These are phyloP conservation scores for Apodemus sylvaticus DNA, from an alignment of 2,113 vertebrate species.

Conservation along the genomic window DNA sequence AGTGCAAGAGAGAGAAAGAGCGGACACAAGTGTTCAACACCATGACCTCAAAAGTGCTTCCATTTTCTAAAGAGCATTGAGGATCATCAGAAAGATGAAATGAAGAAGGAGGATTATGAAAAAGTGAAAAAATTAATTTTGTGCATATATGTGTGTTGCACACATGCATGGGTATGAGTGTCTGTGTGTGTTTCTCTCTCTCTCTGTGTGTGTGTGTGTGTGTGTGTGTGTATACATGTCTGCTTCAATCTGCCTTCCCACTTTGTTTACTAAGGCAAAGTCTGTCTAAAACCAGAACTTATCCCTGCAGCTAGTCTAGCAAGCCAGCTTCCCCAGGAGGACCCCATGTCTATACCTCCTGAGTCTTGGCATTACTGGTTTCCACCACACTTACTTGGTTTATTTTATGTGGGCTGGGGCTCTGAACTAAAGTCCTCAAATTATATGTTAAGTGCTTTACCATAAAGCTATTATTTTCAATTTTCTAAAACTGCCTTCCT, in stretches of 20 bases:
- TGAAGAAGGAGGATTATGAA: neutral
- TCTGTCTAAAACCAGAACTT: neutral
- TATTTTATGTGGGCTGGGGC: neutral
- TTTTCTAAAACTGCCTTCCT: neutral
- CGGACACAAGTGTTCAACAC: neutral
- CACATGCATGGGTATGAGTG: neutral
- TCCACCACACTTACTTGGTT: neutral
- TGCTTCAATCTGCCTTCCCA: neutral
- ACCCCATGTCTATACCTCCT: neutral
- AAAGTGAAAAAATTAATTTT: neutral
- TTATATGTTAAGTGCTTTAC: neutral
- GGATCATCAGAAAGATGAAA: neutral
- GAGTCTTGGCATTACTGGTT: neutral
- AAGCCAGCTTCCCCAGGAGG: neutral
- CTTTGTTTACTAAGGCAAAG: neutral
- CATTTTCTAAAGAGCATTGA: neutral
- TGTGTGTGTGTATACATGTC: neutral
- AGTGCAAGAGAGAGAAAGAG: neutral
- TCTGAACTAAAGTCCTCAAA: neutral
- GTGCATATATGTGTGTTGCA: neutral
- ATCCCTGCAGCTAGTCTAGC: neutral
- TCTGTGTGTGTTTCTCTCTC: too few relatives aligned
- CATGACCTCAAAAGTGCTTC: neutral
- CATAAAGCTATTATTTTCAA: neutral
- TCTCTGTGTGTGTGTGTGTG: neutral